phyloP scores from a whole-genome alignment of 2,113 vertebrate genomes.

The Cyanistes caeruleus region DNA sequence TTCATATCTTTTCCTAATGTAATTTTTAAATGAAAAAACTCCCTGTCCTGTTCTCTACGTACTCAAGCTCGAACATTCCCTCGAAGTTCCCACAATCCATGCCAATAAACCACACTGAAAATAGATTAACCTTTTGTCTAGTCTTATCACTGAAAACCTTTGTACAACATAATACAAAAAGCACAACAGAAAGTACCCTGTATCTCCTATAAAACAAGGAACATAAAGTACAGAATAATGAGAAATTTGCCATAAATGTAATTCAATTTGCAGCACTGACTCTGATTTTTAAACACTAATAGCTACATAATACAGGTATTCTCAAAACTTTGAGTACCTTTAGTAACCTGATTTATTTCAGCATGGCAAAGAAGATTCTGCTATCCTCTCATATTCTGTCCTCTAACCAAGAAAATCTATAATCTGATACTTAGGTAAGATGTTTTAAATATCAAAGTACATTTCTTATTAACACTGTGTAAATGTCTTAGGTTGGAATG shows the following conservation, averaged over 20 bases:
- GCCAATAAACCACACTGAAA: constrained; percentile 64
- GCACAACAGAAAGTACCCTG: background rate
- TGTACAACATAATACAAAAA: constrained; percentile 7
- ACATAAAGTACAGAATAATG: background rate
- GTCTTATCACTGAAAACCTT: constrained; percentile 55
- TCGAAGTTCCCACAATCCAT: constrained; percentile 31
- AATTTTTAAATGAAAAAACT: background rate
- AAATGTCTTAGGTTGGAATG: no score
- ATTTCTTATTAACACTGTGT: background rate
- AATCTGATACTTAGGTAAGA: background rate
- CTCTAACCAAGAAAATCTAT: background rate
- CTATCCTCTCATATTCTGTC: background rate
- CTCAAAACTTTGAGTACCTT: background rate
- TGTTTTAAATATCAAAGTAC: background rate
- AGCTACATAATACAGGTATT: background rate
- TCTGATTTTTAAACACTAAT: background rate
- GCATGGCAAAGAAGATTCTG: background rate
- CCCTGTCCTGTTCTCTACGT: background rate
- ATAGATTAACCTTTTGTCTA: constrained; percentile 66
- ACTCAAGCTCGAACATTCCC: background rate
- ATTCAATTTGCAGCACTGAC: background rate
- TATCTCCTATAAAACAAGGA: background rate
- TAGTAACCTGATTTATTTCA: background rate
- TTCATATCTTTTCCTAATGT: background rate
- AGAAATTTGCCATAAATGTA: background rate